Evolutionary conservation across 2,113 vertebrate genomes (phyloP), one percentile per base, ranked within the genome.

Genomic region (Chiloscyllium plagiosum): DNA sequence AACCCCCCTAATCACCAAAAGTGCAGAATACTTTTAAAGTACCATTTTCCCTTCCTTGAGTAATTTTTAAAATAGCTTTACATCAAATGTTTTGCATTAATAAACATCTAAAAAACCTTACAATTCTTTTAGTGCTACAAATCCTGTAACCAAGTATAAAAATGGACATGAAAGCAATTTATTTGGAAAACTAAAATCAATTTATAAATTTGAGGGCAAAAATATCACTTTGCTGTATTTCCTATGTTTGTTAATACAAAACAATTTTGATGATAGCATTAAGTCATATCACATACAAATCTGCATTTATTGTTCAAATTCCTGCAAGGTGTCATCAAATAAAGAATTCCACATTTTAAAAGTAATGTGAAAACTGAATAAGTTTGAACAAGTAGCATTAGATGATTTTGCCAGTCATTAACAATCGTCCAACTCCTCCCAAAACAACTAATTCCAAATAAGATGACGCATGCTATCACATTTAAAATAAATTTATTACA

Each of bases 291-390:
- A 87, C 33, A 5, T 47, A 50, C 13, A 72, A 72, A 94, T 50
- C 94, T 76, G 68, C 72, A 50, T 95, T 95, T 47, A 94, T 37
- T 95, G 94, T 95, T 69, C 94, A 95, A 72, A 95, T 72, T 95
- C 50, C 68, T 95, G 94, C 22, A 95, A 26, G 42, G 52, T 42
- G 70, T 93, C 89, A 68, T 10, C 50, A 68, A 15, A n/a, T 68
- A 22, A 68, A n/a, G 33, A 12, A 61, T 61, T 61, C 8, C 68
- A 70, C 5, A 94, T 72, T 89, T 89, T 52, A 95, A 70, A 68
- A 70, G 37, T 42, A 72, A 42, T 13, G 20, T 56, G 68, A 24
- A 42, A 47, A 7, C 2, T 37, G 42, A 10, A n/a, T 17, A 68
- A 47, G 37, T 17, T 42, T 70, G 56, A 89, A 89, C 26, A 89